Conservation (phyloP, 92 coral and sea anemone genomes). For the Epizoanthus fatuus region DNA sequence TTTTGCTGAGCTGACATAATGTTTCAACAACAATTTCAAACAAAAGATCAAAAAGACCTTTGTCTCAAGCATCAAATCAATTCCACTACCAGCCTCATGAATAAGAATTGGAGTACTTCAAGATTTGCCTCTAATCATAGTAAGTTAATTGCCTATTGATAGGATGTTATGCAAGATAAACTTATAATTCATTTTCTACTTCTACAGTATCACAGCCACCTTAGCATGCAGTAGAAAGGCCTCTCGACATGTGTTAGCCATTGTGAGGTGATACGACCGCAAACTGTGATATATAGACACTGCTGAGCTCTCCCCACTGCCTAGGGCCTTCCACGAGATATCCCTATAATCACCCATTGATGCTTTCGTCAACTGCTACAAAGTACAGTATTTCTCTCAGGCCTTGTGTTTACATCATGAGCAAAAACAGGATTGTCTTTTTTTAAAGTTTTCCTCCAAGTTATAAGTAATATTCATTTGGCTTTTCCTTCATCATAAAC, state of each 20-base stretch:
- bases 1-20: too few species aligned
- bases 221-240: slow-evolving; percentile 77
- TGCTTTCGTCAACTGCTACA: neutral
- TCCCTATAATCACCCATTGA: slow-evolving; percentile 64
- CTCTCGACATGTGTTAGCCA: slow-evolving; percentile 70
- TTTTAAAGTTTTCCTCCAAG: neutral
- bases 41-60: too few species aligned
- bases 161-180: too few species aligned
- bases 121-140: too few species aligned
- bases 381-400: too few species aligned
- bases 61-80: too few species aligned
- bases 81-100: too few species aligned
- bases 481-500: neutral
- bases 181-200: too few species aligned
- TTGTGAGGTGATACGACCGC: slow-evolving; percentile 57
- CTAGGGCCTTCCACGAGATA: slow-evolving; percentile 63
- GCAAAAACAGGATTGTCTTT: neutral
- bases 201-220: slow-evolving; percentile 28
- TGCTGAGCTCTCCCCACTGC: slow-evolving; percentile 30
- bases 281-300: slow-evolving; percentile 63
- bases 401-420: too few species aligned
- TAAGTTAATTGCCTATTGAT: too few species aligned
- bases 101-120: too few species aligned
- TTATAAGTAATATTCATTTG: neutral
- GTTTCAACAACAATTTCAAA: too few species aligned